phyloP scores from a whole-genome alignment of 2,113 vertebrate species.

The Psophia crepitans region DNA sequence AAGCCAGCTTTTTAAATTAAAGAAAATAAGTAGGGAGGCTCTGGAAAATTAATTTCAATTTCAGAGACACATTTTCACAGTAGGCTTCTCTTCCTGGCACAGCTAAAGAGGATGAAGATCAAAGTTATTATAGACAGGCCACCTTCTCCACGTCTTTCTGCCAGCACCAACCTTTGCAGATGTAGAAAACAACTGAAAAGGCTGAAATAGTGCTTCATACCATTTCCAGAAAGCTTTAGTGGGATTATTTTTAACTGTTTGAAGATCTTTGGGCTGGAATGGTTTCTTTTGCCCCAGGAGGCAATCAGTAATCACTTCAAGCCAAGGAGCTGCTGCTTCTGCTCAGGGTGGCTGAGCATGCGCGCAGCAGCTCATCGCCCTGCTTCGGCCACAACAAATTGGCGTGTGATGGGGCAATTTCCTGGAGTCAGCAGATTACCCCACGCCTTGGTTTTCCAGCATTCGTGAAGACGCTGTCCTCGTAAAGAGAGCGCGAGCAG shows the following conservation, averaged over 20 bases:
- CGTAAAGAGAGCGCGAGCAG: background rate
- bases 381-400: background rate
- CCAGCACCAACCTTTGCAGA: background rate
- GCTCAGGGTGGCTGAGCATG: background rate
- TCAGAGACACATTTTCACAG: background rate
- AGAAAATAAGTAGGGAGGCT: background rate
- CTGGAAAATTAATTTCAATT: background rate
- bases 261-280: background rate
- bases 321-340: background rate
- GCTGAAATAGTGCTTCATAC: background rate
- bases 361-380: fast-evolving
- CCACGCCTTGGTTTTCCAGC: background rate
- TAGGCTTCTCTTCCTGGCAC: background rate
- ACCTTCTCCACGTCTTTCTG: background rate
- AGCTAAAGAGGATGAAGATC: background rate
- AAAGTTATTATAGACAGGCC: background rate
- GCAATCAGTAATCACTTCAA: background rate
- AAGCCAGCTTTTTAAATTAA: background rate
- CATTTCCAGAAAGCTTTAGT: background rate
- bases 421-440: fast-evolving
- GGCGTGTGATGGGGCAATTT: background rate
- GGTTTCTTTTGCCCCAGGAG: background rate
- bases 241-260: background rate
- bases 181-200: background rate
- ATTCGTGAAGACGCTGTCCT: background rate